phyloP scores from a whole-genome alignment of 2,888 invertebrate species.

The Lepidocyrtinus sp. region DNA sequence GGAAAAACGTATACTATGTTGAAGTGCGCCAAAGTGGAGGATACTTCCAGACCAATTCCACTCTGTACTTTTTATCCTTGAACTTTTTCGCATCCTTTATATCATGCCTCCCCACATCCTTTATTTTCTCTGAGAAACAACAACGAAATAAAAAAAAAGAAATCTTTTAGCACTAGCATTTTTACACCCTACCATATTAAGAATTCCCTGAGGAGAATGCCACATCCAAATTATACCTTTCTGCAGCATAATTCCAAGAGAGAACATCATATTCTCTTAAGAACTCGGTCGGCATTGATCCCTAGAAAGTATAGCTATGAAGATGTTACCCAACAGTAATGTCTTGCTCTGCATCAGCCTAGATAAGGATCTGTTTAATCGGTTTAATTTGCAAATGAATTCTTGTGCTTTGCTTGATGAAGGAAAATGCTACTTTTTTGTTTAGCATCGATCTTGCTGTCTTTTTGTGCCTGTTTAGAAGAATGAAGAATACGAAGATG shows the following conservation, averaged over 20 bases:
- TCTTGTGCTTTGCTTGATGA: background rate
- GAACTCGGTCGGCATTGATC: background rate
- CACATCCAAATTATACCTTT: background rate
- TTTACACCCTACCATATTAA: background rate
- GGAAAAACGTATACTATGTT: conserved; percentile 48
- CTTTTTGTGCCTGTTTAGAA: background rate
- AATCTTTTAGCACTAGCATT: background rate
- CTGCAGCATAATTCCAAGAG: background rate
- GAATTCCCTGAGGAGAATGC: background rate
- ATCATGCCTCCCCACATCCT: background rate
- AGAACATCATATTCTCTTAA: background rate
- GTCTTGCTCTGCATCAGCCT: background rate
- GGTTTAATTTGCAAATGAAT: background rate
- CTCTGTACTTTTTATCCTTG: conserved; percentile 17
- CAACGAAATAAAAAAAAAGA: background rate
- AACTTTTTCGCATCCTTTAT: conserved; percentile 34
- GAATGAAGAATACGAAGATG: background rate
- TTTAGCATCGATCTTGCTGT: background rate
- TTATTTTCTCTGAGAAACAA: background rate
- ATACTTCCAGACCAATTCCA: conserved; percentile 29
- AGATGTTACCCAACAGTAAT: background rate
- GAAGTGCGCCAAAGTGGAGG: conserved; percentile 44
- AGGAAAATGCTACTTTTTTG: background rate
- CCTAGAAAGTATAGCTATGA: background rate
- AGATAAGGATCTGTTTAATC: background rate